These are phyloP conservation scores for Leptobrachium ailaonicum DNA, from an alignment of 2,113 vertebrate genomes.

Conservation along the genomic window DNA sequence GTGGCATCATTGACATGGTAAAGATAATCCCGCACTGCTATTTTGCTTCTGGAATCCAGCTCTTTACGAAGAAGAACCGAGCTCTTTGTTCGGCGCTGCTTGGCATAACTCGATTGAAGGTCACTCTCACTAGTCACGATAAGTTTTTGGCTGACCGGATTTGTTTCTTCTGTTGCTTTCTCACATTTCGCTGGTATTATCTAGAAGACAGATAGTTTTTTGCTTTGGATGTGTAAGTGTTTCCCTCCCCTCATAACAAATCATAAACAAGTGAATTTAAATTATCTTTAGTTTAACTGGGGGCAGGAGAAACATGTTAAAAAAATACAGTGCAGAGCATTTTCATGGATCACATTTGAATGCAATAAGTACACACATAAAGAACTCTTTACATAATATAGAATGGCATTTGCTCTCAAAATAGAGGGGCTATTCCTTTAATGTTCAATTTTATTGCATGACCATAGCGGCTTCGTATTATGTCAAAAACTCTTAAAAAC, in stretches of 20 bases:
- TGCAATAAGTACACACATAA: too few relatives aligned
- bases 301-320: not conserved
- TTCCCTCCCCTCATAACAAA: too few relatives aligned
- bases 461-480: too few relatives aligned
- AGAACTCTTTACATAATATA: too few relatives aligned
- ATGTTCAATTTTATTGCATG: too few relatives aligned
- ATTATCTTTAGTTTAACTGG: not conserved
- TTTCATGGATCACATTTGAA: too few relatives aligned
- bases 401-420: too few relatives aligned
- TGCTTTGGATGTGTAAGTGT: too few relatives aligned
- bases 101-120: conserved; percentile 91
- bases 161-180: conserved; percentile 87
- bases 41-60: conserved; percentile 86
- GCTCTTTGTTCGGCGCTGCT: conserved; percentile 91
- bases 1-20: conserved; percentile 94
- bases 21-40: conserved; percentile 85
- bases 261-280: not conserved
- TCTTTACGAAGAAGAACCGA: conserved; percentile 91
- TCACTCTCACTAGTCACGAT: conserved; percentile 93
- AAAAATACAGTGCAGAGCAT: too few relatives aligned
- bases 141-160: conserved; percentile 87
- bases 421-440: too few relatives aligned
- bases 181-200: conserved; percentile 83
- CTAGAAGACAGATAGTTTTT: conserved; percentile 60
- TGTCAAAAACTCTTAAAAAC: too few relatives aligned